Evolutionary conservation across 53 echinoderm and acorn worm genomes (phyloP), one percentile per base, ranked within the genome.

Genomic region (Glandiceps talaboti): DNA sequence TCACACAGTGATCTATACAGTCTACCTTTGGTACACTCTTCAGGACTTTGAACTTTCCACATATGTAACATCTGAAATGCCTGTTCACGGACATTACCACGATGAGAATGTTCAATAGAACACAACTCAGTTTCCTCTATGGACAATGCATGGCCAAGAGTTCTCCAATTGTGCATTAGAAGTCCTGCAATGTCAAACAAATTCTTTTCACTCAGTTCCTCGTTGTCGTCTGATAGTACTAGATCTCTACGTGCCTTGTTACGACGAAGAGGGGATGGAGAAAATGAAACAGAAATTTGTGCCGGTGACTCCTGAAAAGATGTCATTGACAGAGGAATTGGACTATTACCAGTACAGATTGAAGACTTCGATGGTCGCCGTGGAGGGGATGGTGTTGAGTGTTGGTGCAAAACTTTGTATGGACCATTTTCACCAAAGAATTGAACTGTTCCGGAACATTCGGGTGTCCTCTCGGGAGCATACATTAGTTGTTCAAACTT

Each of bases 61-160:
- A 94, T 94, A 26, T 93, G 88, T 31, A 99, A 89, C 99, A 99
- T 99, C 85, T 99, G 99, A 0, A 87, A 91, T 25, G 99, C 91
- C 79, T 91, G 99, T 79, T 99, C 99, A 20, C 64, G 64, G 20
- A 45, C 64, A 45, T 45, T 20, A 45, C 20, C 20, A 6, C 6
- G 64, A 45, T 45, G 64, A 12, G 6, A 12, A 20, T 6, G 6
- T 20, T 45, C 64, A 20, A 45, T 20, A 12, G 64, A 12, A 20
- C 64, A 45, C 64, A 45, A 45, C 6, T 45, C 64, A 6, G 6
- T 45, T 45, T 45, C 64, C 6, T 6, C 64, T 45, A 45, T 12
- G 64, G 6, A 6, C 6, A 45, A 20, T 45, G 64, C 6, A 20
- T 45, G 64, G 6, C 64, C 64, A 6, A 45, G 64, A 12, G 6